Conservation (phyloP, 2,797 vertebrate species). For the Oreortyx pictus region DNA sequence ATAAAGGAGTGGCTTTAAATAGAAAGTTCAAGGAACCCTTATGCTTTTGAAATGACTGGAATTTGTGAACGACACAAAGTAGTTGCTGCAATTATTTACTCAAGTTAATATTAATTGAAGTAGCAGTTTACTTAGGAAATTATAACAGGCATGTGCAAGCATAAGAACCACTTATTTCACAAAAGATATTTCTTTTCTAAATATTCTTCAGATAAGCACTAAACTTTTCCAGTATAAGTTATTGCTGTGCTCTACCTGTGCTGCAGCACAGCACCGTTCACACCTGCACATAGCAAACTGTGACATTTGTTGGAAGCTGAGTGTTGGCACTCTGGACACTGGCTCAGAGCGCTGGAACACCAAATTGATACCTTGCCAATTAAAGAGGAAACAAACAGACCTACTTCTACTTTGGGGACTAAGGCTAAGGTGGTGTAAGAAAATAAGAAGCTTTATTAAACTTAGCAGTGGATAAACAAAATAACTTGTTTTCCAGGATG, state of each 20-base stretch:
- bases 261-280: accelerated
- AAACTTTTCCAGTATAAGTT: not conserved
- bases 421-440: not conserved
- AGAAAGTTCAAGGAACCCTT: not conserved
- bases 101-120: conserved; percentile 21
- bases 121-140: conserved; percentile 34
- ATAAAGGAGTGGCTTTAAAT: conserved; percentile 9
- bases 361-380: not conserved
- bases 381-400: not conserved
- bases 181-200: conserved; percentile 20
- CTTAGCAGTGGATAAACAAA: not conserved
- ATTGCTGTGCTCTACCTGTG: not conserved
- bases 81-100: conserved; percentile 45
- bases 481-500: not conserved
- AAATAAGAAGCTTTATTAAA: not conserved
- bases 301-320: not conserved
- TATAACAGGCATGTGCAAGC: conserved; percentile 2
- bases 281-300: not conserved
- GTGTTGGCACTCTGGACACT: not conserved
- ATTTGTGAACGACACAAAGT: not conserved
- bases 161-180: conserved; percentile 20
- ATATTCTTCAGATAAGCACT: not conserved
- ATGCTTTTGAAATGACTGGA: not conserved
- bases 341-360: not conserved
- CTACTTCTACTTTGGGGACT: not conserved